Conservation (phyloP, 2,797 vertebrate genomes). For the Phyllotis vaccarum region DNA sequence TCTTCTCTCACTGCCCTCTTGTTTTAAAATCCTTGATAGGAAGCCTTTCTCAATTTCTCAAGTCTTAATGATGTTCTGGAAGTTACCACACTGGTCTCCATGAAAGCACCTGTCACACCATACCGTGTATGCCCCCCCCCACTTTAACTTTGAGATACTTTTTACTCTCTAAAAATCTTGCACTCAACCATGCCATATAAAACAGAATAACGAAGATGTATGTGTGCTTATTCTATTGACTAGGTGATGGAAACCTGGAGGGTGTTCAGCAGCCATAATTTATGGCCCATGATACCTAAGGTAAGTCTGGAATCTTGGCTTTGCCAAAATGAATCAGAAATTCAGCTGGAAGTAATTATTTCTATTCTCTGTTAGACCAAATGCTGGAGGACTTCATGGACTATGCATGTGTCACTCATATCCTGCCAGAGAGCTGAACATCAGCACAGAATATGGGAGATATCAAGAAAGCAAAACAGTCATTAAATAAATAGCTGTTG, state of each 20-base stretch:
- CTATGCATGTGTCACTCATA: neutral
- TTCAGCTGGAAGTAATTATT: neutral
- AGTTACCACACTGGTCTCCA: neutral
- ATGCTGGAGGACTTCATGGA: neutral
- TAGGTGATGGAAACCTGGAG: neutral
- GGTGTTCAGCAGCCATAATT: fast-evolving
- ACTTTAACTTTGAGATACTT: neutral
- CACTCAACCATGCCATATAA: neutral
- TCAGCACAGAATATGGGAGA: neutral
- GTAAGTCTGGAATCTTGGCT: neutral
- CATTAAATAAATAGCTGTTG: neutral
- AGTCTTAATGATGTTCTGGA: neutral
- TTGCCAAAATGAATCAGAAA: neutral
- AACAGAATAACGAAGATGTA: neutral
- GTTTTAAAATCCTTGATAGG: neutral
- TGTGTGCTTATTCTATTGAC: neutral
- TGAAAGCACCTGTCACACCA: neutral
- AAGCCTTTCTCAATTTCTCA: neutral
- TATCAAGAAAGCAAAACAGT: neutral
- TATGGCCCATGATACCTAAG: fast-evolving
- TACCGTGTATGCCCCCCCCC: neutral
- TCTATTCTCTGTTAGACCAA: neutral
- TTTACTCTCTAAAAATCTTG: neutral
- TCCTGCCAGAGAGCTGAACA: neutral
- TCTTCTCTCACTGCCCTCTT: neutral